A percentile compares a stretch with the other conserved stretches of the same genome.
Evolutionary conservation across 2,797 vertebrate species (phyloP).

Genomic region (Enteromius fasciolatus): DNA sequence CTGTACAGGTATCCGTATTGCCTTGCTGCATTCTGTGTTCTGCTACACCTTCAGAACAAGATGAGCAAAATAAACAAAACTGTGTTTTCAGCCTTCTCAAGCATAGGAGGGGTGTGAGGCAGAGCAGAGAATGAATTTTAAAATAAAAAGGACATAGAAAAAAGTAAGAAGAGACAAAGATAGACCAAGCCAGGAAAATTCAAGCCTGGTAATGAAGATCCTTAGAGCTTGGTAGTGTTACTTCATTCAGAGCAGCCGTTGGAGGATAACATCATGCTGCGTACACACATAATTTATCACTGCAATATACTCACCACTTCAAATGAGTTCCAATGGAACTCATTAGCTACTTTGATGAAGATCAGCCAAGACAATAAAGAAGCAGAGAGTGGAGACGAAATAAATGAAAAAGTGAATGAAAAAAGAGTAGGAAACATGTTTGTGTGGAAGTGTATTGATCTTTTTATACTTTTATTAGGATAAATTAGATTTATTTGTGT

Average conservation of each 20-base stretch:
- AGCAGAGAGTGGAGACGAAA: constrained; percentile 26
- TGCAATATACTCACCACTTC: constrained; percentile 72
- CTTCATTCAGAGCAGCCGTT: constrained; percentile 50
- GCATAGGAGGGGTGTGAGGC: background rate
- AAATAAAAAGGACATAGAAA: constrained; percentile 9
- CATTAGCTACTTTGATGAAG: constrained; percentile 75
- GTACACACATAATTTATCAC: constrained; percentile 76
- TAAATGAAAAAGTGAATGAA: constrained; percentile 24
- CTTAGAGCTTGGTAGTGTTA: constrained; percentile 47
- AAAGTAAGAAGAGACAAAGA: background rate
- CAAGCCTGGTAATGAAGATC: constrained; percentile 54
- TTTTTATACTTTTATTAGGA: background rate
- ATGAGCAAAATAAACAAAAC: constrained; percentile 3
- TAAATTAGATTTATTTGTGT: background rate
- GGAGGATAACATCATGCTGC: constrained; percentile 69
- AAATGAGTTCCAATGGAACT: constrained; percentile 77
- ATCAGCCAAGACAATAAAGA: constrained; percentile 67
- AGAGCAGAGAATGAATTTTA: background rate
- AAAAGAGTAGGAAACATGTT: background rate
- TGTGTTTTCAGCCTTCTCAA: background rate
- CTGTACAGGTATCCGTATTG: background rate
- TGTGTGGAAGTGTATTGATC: background rate
- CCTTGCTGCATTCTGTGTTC: background rate
- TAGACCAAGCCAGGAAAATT: constrained; percentile 19
- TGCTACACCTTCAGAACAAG: background rate